These are phyloP conservation scores for Pectinophora gossypiella DNA, from an alignment of 1,140 invertebrate genomes.

Conservation along the genomic window DNA sequence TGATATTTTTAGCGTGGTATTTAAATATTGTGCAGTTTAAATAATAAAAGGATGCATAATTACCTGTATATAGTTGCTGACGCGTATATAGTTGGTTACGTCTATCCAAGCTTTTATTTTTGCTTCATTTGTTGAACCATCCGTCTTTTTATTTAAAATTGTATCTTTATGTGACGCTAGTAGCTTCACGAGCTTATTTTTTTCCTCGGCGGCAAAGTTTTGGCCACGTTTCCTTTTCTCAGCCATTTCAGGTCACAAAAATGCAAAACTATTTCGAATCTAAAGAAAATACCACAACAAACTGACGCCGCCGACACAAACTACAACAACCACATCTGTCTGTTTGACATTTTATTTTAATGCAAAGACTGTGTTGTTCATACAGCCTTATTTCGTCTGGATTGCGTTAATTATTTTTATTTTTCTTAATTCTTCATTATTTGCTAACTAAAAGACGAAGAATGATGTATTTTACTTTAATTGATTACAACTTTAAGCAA, in stretches of 20 bases:
- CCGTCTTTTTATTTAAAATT: conserved; percentile 20
- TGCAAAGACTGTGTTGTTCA: neutral
- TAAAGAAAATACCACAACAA: too few species aligned
- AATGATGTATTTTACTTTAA: neutral
- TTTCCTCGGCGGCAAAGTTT: conserved; percentile 12
- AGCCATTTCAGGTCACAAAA: neutral
- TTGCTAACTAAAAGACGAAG: neutral
- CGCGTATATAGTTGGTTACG: conserved; percentile 10
- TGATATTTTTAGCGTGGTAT: too few species aligned
- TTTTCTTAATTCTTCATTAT: neutral
- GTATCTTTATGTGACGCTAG: conserved; percentile 10
- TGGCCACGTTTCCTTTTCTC: conserved; percentile 16
- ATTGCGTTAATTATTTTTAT: neutral
- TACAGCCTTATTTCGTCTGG: neutral
- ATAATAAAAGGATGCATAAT: neutral
- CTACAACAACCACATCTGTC: neutral
- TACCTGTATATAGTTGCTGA: conserved; percentile 8
- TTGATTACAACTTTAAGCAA: neutral
- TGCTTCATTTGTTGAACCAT: conserved; percentile 15
- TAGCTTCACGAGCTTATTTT: conserved; percentile 4
- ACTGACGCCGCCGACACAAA: too few species aligned
- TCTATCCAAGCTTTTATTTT: conserved; percentile 12
- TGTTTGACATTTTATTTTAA: neutral
- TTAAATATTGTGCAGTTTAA: too few species aligned
- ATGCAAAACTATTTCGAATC: neutral